These are phyloP conservation scores for Microtus richardsoni DNA, from an alignment of 2,113 vertebrate species.

Conservation along the genomic window DNA sequence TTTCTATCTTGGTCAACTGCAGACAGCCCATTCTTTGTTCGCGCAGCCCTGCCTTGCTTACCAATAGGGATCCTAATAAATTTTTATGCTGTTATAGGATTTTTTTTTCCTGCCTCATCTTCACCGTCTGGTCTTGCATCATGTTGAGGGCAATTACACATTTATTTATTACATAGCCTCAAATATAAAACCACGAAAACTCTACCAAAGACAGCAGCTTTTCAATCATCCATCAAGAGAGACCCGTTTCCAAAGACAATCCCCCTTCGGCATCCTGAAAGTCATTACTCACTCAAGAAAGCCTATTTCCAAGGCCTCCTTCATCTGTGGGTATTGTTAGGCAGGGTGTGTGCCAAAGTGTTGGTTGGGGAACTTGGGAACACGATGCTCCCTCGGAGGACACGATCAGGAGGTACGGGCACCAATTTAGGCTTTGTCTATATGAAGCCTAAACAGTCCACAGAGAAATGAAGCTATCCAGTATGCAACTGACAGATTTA, in stretches of 20 bases:
- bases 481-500: background rate
- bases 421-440: slow-evolving; percentile 66
- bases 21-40: slow-evolving; percentile 62
- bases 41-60: slow-evolving; percentile 38
- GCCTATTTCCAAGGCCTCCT: slow-evolving; percentile 77
- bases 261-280: slow-evolving; percentile 63
- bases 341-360: slow-evolving; percentile 45
- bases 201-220: slow-evolving; percentile 75
- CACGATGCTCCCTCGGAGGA: background rate
- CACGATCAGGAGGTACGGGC: slow-evolving; percentile 48
- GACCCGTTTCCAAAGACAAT: slow-evolving; percentile 74
- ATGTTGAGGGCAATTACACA: slow-evolving; percentile 79
- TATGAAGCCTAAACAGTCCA: slow-evolving; percentile 33
- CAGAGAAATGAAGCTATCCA: background rate
- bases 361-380: slow-evolving; percentile 61
- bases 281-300: slow-evolving; percentile 76
- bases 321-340: slow-evolving; percentile 70
- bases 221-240: slow-evolving; percentile 80
- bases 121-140: slow-evolving; percentile 71
- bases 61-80: slow-evolving; percentile 70
- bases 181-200: slow-evolving; percentile 76
- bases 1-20: slow-evolving; percentile 57
- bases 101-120: slow-evolving; percentile 68
- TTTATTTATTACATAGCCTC: slow-evolving; percentile 81
- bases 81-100: slow-evolving; percentile 73